These are phyloP conservation scores for Tetranychus truncatus DNA, from an alignment of 2,888 invertebrate genomes.

Conservation along the genomic window DNA sequence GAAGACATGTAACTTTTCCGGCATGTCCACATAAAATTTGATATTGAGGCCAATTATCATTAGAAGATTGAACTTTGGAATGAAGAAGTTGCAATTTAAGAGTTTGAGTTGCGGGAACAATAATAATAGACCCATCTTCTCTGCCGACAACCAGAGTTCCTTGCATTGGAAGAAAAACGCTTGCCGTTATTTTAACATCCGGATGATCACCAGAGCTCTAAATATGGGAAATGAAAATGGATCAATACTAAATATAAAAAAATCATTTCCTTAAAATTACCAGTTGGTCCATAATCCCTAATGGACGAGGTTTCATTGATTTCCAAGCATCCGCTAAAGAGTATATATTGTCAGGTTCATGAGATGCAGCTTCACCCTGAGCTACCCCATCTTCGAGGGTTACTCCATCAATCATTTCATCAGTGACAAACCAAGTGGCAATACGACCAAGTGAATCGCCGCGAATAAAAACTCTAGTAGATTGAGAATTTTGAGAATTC, in stretches of 20 bases:
- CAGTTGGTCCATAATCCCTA: constrained; percentile 67
- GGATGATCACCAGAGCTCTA: constrained; percentile 20
- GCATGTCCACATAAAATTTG: constrained; percentile 72
- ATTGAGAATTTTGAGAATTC: neutral
- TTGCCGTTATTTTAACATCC: constrained; percentile 61
- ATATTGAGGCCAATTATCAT: constrained; percentile 63
- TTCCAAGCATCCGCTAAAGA: constrained; percentile 63
- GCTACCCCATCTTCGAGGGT: constrained; percentile 37
- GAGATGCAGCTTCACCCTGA: constrained; percentile 42
- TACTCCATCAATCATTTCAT: constrained; percentile 30
- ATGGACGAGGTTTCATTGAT: constrained; percentile 64
- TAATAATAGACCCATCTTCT: constrained; percentile 85
- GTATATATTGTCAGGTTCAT: constrained; percentile 33
- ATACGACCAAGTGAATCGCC: constrained; percentile 84
- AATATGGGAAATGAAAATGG: neutral
- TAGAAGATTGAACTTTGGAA: constrained; percentile 36
- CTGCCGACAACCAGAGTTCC: constrained; percentile 83
- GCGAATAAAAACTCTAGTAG: constrained; percentile 49
- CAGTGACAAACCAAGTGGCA: constrained; percentile 71
- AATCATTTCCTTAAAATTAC: neutral
- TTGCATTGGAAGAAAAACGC: constrained; percentile 80
- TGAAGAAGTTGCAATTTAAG: constrained; percentile 78
- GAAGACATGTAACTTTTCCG: constrained; percentile 76
- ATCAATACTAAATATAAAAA: neutral
- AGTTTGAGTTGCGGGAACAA: constrained; percentile 84